A percentile compares a stretch with the other conserved stretches of the same genome.
These are phyloP conservation scores for Megastigmus dorsalis DNA, from an alignment of 2,888 invertebrate species.

Conservation along the genomic window DNA sequence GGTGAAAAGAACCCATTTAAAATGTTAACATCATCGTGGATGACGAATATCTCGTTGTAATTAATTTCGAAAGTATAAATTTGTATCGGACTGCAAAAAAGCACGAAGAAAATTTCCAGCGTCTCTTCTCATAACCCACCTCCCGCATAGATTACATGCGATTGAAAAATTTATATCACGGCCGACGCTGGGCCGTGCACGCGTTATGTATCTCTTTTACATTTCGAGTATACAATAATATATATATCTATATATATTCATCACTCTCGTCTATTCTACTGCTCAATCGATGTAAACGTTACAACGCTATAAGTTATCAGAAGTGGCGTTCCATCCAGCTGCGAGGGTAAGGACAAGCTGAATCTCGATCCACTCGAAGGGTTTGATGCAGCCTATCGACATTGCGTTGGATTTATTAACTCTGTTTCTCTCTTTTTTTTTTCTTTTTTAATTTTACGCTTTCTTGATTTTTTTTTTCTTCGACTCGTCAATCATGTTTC, in stretches of 20 bases:
- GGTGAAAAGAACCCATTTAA: too few species aligned
- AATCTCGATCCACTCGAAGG: slow-evolving; percentile 30
- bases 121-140: neutral
- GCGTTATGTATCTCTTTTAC: neutral
- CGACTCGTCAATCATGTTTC: too few species aligned
- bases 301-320: slow-evolving; percentile 11
- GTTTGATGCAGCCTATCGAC: slow-evolving; percentile 6
- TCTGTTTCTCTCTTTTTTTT: neutral
- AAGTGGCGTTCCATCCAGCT: slow-evolving; percentile 49
- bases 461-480: neutral
- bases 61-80: too few species aligned
- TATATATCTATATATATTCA: too few species aligned
- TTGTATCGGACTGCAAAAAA: too few species aligned
- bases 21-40: too few species aligned
- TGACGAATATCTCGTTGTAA: too few species aligned
- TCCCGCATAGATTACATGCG: neutral
- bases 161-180: slow-evolving; percentile 36
- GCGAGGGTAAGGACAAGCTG: neutral
- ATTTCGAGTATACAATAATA: slow-evolving; percentile 1
- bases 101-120: slow-evolving; percentile 12
- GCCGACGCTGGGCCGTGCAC: neutral
- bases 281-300: slow-evolving; percentile 35
- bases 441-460: neutral
- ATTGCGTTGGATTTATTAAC: neutral
- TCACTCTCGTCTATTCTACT: neutral